Conservation (phyloP, 2,888 invertebrate species). For the Athalia cordata region DNA sequence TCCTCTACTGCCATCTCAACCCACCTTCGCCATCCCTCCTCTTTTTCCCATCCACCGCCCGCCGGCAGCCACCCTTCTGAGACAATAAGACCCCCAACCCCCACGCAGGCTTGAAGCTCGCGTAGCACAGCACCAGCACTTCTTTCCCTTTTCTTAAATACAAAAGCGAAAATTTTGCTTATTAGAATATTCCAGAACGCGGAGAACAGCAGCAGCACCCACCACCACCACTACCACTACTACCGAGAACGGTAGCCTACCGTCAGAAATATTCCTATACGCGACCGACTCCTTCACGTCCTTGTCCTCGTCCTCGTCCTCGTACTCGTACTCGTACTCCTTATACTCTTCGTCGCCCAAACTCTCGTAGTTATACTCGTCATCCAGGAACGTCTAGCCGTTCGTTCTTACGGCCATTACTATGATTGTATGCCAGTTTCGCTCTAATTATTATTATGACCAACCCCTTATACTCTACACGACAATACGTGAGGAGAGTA, state of each 20-base stretch:
- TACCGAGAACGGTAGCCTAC: conserved; percentile 48
- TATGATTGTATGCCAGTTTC: conserved; percentile 65
- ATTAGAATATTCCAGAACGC: conserved; percentile 68
- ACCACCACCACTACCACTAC: conserved; percentile 11
- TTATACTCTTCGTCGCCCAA: background rate
- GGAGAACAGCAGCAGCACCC: conserved; percentile 2
- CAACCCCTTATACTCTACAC: conserved; percentile 38
- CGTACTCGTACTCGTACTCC: conserved; percentile 8
- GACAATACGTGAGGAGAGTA: conserved; percentile 14
- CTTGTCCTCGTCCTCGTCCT: conserved; percentile 10
- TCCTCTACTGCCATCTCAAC: conserved; percentile 49
- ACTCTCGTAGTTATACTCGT: conserved; percentile 7
- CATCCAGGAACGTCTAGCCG: conserved; percentile 34
- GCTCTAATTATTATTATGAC: conserved; percentile 64
- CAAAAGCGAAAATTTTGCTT: conserved; percentile 71
- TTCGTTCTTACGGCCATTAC: conserved; percentile 61
- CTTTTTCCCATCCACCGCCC: conserved; percentile 51
- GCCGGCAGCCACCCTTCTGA: conserved; percentile 68
- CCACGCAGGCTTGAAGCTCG: conserved; percentile 42
- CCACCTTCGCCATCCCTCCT: conserved; percentile 57
- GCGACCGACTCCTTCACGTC: conserved; percentile 20
- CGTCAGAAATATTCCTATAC: conserved; percentile 33
- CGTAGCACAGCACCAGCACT: conserved; percentile 54
- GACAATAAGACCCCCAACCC: conserved; percentile 64
- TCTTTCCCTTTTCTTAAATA: conserved; percentile 70